A percentile compares a stretch with the other conserved stretches of the same genome.
Conservation (phyloP, 2,797 vertebrate species). For the Acipenser transmontanus region DNA sequence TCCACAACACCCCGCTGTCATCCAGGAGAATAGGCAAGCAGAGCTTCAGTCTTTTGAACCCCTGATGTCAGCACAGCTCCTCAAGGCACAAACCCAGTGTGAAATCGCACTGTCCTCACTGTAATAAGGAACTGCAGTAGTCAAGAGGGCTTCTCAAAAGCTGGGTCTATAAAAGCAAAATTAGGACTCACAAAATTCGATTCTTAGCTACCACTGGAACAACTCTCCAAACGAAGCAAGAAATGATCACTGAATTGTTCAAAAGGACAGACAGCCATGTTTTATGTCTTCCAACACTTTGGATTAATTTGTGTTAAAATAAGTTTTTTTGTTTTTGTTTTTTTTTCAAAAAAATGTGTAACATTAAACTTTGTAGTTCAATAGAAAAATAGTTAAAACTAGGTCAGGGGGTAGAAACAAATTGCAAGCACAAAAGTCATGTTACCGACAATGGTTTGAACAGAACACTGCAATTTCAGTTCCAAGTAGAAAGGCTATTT, state of each 20-base stretch:
- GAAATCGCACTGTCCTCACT: conserved; percentile 57
- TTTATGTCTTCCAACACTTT: no score
- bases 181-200: conserved; percentile 28
- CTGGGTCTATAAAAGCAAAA: not conserved
- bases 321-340: no score
- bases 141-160: conserved; percentile 19
- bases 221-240: no score
- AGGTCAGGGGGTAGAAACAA: conserved; percentile 27
- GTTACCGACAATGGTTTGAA: conserved; percentile 56
- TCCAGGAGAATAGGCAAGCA: conserved; percentile 3
- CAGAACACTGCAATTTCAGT: conserved; percentile 74
- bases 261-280: no score
- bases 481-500: conserved; percentile 43
- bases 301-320: no score
- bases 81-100: conserved; percentile 70
- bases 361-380: no score
- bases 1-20: conserved; percentile 20
- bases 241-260: no score
- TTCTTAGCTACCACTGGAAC: no score
- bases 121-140: conserved; percentile 47
- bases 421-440: conserved; percentile 38
- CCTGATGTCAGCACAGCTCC: conserved; percentile 33
- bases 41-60: conserved; percentile 32
- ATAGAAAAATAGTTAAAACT: conserved; percentile 16
- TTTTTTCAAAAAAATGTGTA: no score